phyloP scores from a whole-genome alignment of 2,797 vertebrate species.

The Muscicapa comitata region DNA sequence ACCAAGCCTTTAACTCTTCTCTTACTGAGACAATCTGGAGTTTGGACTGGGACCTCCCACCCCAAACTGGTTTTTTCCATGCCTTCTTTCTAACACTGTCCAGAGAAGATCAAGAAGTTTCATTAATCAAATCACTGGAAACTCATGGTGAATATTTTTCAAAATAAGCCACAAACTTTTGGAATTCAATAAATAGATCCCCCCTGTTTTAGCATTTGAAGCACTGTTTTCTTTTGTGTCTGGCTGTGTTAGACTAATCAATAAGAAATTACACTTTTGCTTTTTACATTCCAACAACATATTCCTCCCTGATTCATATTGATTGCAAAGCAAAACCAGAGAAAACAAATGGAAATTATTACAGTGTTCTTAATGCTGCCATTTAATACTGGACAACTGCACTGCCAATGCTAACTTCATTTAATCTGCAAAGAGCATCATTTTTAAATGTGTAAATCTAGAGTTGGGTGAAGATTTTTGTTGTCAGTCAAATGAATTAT shows the following conservation, averaged over 20 bases:
- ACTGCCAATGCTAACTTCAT: not conserved
- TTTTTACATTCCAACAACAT: constrained; percentile 55
- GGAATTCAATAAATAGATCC: constrained; percentile 42
- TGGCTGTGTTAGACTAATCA: constrained; percentile 56
- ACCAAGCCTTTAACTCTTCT: not conserved
- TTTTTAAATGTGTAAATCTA: not conserved
- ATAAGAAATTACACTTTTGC: constrained; percentile 70
- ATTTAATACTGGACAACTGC: not conserved
- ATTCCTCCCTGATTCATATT: constrained; percentile 59
- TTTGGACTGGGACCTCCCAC: not conserved
- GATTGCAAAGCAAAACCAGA: constrained; percentile 51
- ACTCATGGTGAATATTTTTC: not conserved
- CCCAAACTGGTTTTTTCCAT: not conserved
- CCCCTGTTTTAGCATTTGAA: constrained; percentile 61
- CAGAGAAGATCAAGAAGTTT: not conserved
- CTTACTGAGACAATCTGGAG: not conserved
- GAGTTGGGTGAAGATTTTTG: not conserved
- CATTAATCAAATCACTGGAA: not conserved
- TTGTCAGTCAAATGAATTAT: not conserved
- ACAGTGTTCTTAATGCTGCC: not conserved
- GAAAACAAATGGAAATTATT: not conserved
- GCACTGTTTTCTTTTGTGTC: constrained; percentile 51
- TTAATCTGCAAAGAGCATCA: not conserved
- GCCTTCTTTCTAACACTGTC: not conserved
- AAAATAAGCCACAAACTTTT: not conserved